Conservation (phyloP, 2,113 vertebrate genomes). For the Aptenodytes patagonicus region DNA sequence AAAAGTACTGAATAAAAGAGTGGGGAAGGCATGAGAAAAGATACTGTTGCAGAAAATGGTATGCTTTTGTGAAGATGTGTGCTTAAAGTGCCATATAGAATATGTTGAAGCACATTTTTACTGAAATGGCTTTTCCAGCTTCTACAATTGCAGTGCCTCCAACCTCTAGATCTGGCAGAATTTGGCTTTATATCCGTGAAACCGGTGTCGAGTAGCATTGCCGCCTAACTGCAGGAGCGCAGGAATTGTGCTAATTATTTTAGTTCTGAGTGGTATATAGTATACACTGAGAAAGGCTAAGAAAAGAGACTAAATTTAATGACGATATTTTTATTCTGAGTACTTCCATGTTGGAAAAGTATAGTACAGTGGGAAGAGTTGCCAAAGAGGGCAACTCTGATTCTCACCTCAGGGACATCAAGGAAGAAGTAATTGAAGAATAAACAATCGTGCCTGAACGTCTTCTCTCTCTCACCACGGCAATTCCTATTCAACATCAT, state of each 20-base stretch:
- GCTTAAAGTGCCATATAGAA: not conserved
- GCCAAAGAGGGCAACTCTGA: not conserved
- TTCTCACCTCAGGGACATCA: not conserved
- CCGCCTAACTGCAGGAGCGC: not conserved
- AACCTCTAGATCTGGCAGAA: not conserved
- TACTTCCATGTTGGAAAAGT: not conserved
- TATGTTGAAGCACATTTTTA: not conserved
- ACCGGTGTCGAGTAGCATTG: not conserved
- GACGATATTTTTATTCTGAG: not conserved
- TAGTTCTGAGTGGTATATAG: not conserved
- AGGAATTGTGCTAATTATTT: not conserved
- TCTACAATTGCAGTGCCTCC: not conserved
- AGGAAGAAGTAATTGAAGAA: constrained; percentile 11
- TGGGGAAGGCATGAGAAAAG: not conserved
- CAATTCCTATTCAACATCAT: not conserved
- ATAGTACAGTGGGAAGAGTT: not conserved
- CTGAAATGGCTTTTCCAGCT: not conserved
- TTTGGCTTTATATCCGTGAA: not conserved
- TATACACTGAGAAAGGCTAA: not conserved
- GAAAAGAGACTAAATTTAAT: not conserved
- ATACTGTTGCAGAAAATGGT: not conserved
- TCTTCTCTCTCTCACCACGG: not conserved
- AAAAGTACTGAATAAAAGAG: not conserved
- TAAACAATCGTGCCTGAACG: not conserved
- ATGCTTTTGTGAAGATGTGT: not conserved